A percentile compares a stretch with the other conserved stretches of the same genome.
Conservation (phyloP, 1,140 invertebrate species). For the Manduca sexta region DNA sequence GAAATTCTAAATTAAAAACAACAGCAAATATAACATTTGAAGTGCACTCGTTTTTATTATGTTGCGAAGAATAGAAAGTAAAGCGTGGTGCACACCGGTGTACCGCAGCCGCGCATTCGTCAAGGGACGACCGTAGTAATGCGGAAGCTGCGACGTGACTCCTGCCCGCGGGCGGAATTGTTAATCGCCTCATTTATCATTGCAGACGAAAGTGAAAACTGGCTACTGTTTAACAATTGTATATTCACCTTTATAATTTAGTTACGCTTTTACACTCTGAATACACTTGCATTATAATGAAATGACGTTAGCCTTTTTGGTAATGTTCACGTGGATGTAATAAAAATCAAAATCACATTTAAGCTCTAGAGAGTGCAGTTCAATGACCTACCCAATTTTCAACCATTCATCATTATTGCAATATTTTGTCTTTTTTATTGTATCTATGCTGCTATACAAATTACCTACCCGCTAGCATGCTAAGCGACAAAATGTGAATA, state of each 20-base stretch:
- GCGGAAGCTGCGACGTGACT: constrained; percentile 55
- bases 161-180: constrained; percentile 44
- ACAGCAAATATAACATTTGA: constrained; percentile 18
- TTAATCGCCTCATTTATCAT: constrained; percentile 51
- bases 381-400: no score
- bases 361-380: no score
- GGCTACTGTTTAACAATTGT: constrained; percentile 22
- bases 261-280: background rate
- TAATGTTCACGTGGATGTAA: no score
- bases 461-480: no score
- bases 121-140: constrained; percentile 24
- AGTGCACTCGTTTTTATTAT: constrained; percentile 17
- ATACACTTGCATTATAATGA: no score
- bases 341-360: no score
- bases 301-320: no score
- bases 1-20: constrained; percentile 24
- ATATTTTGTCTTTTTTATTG: no score
- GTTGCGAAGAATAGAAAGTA: constrained; percentile 22
- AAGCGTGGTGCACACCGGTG: constrained; percentile 19
- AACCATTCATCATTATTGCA: no score
- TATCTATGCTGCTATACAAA: no score
- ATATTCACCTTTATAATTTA: constrained; percentile 3
- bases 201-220: constrained; percentile 56
- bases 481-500: no score
- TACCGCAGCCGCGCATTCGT: constrained; percentile 6